Percentiles rank a stretch among this genome's conserved stretches.
Evolutionary conservation across 2,888 invertebrate species (phyloP).

Genomic region (Lasioglossum zephyrum): DNA sequence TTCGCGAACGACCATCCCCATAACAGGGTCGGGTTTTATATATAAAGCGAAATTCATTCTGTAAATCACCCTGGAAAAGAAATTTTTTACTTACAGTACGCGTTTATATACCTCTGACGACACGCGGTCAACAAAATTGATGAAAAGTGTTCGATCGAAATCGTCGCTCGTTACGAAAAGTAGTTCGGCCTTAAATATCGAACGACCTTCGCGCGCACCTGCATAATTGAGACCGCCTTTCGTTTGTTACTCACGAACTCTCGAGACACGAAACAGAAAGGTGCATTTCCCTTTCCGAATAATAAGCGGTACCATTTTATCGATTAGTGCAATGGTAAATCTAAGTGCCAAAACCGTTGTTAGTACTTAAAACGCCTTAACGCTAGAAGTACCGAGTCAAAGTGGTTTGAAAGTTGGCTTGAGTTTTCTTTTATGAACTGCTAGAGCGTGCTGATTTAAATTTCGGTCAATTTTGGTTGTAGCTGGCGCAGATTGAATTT

Average conservation of each 20-base stretch:
- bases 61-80: background rate
- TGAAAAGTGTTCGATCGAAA: background rate
- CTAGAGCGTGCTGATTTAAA: background rate
- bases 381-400: slow-evolving; percentile 30
- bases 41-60: background rate
- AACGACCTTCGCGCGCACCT: background rate
- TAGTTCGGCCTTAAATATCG: background rate
- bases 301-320: slow-evolving; percentile 61
- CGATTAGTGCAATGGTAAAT: slow-evolving; percentile 80
- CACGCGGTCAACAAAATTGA: background rate
- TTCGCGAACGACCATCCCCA: slow-evolving; percentile 1
- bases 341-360: slow-evolving; percentile 82
- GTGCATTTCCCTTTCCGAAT: slow-evolving; percentile 21
- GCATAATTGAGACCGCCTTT: background rate
- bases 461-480: background rate
- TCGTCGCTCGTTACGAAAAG: slow-evolving; percentile 2
- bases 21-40: background rate
- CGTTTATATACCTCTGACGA: slow-evolving; percentile 9
- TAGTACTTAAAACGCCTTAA: slow-evolving; percentile 72
- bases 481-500: background rate
- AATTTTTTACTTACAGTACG: slow-evolving; percentile 19
- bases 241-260: background rate
- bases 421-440: background rate
- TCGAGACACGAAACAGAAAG: slow-evolving; percentile 10
- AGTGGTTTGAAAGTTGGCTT: background rate